Evolutionary conservation across 2,113 vertebrate species (phyloP).

Genomic region (Neofelis nebulosa): DNA sequence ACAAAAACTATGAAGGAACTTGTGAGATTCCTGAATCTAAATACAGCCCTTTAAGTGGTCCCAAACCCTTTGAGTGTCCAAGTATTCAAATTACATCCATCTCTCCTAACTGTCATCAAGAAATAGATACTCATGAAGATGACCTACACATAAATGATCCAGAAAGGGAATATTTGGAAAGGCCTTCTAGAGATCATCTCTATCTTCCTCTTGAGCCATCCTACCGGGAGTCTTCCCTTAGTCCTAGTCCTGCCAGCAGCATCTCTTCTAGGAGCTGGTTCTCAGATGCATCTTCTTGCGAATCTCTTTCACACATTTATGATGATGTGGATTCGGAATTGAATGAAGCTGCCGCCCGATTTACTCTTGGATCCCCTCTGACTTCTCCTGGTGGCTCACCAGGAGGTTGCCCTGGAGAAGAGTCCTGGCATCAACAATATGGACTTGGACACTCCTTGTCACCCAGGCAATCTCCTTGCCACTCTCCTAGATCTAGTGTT

Average conservation of each 20-base stretch:
- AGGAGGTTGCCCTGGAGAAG: conserved; percentile 89
- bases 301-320: conserved; percentile 97
- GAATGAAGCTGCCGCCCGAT: conserved; percentile 96
- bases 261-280: conserved; percentile 98
- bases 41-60: conserved; percentile 90
- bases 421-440: conserved; percentile 92
- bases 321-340: conserved; percentile 98
- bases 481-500: conserved; percentile 97
- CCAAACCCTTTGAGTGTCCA: conserved; percentile 97
- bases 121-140: conserved; percentile 91
- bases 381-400: conserved; percentile 95
- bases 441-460: conserved; percentile 92
- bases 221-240: conserved; percentile 95
- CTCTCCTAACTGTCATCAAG: conserved; percentile 98
- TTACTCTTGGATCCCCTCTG: conserved; percentile 95
- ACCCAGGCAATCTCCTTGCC: conserved; percentile 95
- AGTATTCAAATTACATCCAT: conserved; percentile 99
- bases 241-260: conserved; percentile 97
- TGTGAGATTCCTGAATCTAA: conserved; percentile 90
- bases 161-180: conserved; percentile 94
- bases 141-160: conserved; percentile 91
- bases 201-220: conserved; percentile 97
- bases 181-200: conserved; percentile 96
- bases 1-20: conserved; percentile 89
- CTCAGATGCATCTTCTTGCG: conserved; percentile 98